These are phyloP conservation scores for Zygothrica quintamaculata DNA, from an alignment of 2,888 invertebrate genomes.

Conservation along the genomic window DNA sequence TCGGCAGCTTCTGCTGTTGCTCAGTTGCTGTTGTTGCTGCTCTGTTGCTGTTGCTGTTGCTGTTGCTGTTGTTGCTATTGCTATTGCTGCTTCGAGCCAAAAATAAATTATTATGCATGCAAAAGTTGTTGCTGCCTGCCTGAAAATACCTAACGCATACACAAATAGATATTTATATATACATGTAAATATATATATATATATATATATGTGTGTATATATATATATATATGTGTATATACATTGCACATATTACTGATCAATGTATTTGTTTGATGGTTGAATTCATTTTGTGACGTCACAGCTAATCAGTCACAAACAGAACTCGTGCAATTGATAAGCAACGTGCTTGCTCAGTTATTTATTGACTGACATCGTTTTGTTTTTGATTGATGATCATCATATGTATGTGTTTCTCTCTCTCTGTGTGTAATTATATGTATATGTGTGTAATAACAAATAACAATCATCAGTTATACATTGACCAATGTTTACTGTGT, in stretches of 20 bases:
- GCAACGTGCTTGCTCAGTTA: conserved; percentile 12
- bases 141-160: conserved; percentile 57
- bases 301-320: conserved; percentile 55
- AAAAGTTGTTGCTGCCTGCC: conserved; percentile 59
- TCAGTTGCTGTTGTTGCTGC: conserved; percentile 14
- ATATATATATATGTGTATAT: background rate
- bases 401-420: background rate
- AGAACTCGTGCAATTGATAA: conserved; percentile 57
- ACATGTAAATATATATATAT: background rate
- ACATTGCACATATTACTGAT: conserved; percentile 5
- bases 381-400: conserved; percentile 45
- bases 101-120: conserved; percentile 75
- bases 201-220: background rate
- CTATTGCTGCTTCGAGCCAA: conserved; percentile 43
- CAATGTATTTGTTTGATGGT: conserved; percentile 12
- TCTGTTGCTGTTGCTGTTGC: conserved; percentile 45
- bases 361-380: conserved; percentile 6
- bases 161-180: background rate
- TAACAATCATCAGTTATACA: conserved; percentile 6
- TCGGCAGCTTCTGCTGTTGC: conserved; percentile 14
- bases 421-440: background rate
- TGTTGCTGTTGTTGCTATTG: conserved; percentile 16
- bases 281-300: conserved; percentile 54
- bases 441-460: background rate
- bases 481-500: conserved; percentile 12